Conservation (phyloP, 2,888 invertebrate species). For the Encarsia formosa region DNA sequence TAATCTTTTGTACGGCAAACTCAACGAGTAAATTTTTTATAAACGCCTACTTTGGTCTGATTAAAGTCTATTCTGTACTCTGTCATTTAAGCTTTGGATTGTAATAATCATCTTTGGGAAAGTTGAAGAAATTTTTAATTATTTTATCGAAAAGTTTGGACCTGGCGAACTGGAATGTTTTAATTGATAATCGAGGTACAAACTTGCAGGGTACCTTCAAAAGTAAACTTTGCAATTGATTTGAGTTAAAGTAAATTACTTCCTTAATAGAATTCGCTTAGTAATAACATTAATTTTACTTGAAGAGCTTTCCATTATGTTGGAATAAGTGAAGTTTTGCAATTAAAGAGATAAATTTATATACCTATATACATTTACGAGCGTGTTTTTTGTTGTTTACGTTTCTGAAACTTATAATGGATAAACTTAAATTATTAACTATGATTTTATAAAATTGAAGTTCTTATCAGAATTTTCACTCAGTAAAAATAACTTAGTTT, state of each 20-base stretch:
- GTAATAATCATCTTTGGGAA: background rate
- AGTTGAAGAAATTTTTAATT: slow-evolving; percentile 8
- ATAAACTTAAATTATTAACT: too few relatives aligned
- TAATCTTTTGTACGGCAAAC: too few relatives aligned
- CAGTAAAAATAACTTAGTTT: too few relatives aligned
- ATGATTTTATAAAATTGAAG: too few relatives aligned
- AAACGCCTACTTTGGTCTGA: too few relatives aligned
- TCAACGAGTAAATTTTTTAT: too few relatives aligned
- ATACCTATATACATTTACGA: background rate
- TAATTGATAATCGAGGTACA: slow-evolving; percentile 14
- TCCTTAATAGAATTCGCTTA: slow-evolving; percentile 15
- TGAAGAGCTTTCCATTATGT: slow-evolving; percentile 14
- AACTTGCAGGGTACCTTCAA: slow-evolving; percentile 1
- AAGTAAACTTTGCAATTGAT: slow-evolving; percentile 21
- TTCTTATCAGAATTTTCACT: too few relatives aligned
- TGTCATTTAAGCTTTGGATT: too few relatives aligned
- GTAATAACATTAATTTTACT: slow-evolving; percentile 23
- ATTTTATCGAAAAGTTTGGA: too few relatives aligned
- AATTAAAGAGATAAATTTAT: slow-evolving; percentile 9
- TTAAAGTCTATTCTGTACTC: too few relatives aligned
- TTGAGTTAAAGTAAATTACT: slow-evolving; percentile 19
- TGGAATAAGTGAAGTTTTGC: slow-evolving; percentile 17
- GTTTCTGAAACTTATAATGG: too few relatives aligned
- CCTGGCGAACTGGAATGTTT: slow-evolving; percentile 3
- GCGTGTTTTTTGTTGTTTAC: slow-evolving; percentile 2